Percentiles rank a stretch among this genome's conserved stretches.
phyloP scores from a whole-genome alignment of 2,888 invertebrate species.

The Athalia rosae region DNA sequence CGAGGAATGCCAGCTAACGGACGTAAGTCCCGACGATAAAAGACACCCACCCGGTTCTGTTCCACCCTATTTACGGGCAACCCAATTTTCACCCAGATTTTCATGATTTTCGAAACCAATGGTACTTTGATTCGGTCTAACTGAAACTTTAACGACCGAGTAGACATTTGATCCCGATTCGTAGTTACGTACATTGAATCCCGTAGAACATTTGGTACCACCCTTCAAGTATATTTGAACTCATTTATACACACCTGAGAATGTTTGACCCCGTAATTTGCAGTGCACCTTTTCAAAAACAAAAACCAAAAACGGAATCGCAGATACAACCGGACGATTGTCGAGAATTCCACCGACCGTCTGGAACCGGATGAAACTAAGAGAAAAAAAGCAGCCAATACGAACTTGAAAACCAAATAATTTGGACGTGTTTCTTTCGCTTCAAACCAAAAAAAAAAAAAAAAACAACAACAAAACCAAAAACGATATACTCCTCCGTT shows the following conservation, averaged over 20 bases:
- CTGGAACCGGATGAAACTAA: background rate
- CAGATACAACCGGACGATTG: background rate
- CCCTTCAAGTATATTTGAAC: background rate
- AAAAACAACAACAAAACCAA: background rate
- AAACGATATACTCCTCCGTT: background rate
- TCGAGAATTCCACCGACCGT: background rate
- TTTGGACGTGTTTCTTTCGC: background rate
- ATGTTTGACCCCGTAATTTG: conserved; percentile 16
- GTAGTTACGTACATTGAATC: background rate
- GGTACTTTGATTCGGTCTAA: background rate
- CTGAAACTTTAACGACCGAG: background rate
- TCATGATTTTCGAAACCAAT: no score
- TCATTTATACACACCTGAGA: background rate
- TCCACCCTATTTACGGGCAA: background rate
- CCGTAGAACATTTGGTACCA: background rate
- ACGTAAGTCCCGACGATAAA: conserved; percentile 82
- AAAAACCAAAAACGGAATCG: background rate
- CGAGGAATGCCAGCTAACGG: conserved; percentile 92
- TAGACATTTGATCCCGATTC: background rate
- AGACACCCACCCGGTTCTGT: background rate
- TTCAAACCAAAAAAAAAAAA: conserved; percentile 3
- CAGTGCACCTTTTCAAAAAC: background rate
- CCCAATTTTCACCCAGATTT: no score
- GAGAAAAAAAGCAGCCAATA: background rate
- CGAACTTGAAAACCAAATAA: conserved; percentile 12